A percentile compares a stretch with the other conserved stretches of the same genome.
Evolutionary conservation across 2,888 invertebrate species (phyloP).

Genomic region (Apotomis turbidana): DNA sequence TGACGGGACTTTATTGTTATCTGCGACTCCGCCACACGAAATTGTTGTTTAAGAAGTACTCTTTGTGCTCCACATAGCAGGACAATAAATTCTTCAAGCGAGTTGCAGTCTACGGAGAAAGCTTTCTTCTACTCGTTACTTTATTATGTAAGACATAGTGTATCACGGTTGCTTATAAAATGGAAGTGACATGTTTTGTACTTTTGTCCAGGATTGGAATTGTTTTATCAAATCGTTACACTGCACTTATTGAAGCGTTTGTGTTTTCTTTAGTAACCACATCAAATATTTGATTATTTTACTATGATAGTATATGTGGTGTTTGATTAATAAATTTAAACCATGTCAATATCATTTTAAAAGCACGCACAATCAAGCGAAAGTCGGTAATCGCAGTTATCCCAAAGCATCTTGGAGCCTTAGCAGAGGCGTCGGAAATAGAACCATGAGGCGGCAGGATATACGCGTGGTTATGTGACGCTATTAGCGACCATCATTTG

Average conservation of each 20-base stretch:
- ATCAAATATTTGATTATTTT: no score
- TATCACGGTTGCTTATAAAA: slow-evolving; percentile 41
- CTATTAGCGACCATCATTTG: slow-evolving; percentile 44
- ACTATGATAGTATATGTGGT: no score
- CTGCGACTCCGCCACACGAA: slow-evolving; percentile 44
- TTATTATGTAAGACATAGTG: slow-evolving; percentile 8
- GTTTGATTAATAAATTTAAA: neutral
- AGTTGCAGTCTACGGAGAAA: slow-evolving; percentile 35
- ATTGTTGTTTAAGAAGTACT: slow-evolving; percentile 45
- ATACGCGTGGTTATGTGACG: slow-evolving; percentile 21
- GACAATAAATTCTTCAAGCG: slow-evolving; percentile 38
- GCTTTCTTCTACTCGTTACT: slow-evolving; percentile 38
- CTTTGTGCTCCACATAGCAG: slow-evolving; percentile 44
- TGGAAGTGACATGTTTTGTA: slow-evolving; percentile 30
- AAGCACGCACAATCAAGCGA: slow-evolving; percentile 30
- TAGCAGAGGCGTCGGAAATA: slow-evolving; percentile 20
- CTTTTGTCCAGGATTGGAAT: no score
- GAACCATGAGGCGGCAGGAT: slow-evolving; percentile 14
- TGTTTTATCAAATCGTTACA: no score
- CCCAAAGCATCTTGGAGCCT: slow-evolving; percentile 32
- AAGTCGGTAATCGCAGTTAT: slow-evolving; percentile 42
- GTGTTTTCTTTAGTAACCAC: no score
- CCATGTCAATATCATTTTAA: slow-evolving; percentile 3
- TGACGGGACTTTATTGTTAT: slow-evolving; percentile 52
- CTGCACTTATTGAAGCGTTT: no score